Base-by-base conservation (phyloP, 2,888 invertebrate genomes). In the Spodoptera exigua region DNA sequence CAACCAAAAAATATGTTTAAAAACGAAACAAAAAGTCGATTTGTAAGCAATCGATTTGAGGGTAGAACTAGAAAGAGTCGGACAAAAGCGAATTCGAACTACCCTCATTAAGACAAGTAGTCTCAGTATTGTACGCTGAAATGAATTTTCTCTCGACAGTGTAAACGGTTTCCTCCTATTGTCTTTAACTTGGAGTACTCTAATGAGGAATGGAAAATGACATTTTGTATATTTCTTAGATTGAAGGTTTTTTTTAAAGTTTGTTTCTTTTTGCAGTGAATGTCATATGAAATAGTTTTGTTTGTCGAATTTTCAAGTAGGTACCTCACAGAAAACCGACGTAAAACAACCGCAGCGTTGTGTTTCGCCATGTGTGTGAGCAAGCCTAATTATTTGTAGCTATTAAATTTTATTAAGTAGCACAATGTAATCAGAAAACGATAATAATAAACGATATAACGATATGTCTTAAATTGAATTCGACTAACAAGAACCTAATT, bases 81-180 rank as follows among this genome's bases (percentile, higher is more conserved):
- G 43, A 65, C 70, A 74, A 74, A 73, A 70, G 66, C 67, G 67
- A 52, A 40, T 17, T 52, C 32, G 47, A 77, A 77, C 70, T 74
- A 76, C 76, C 74, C 67, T 77, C 76, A 74, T 77, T 77, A 77
- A 77, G 75, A 66, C 77, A 77, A 80, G 79, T 71, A 79, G 78
- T 78, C 66, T 47, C 72, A 73, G 74, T 78, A 78, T 76, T 81
- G 79, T 79, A 78, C 73, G 65, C 64, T 68, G 78, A 76, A 82
- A 81, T 82, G 81, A 82, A 82, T 82, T 80, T n/a, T 74, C 78
- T 71, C 74, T 73, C 68, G 55, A 58, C 77, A 75, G 58, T 71
- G 74, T 78, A 75, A 78, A 78, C 67, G 76, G 62, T 70, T 76
- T 78, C 76, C 68, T 70, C 68, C 68, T 79, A 80, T 80, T 82